Conservation (phyloP, 1,140 invertebrate species). For the Trichoplusia ni region DNA sequence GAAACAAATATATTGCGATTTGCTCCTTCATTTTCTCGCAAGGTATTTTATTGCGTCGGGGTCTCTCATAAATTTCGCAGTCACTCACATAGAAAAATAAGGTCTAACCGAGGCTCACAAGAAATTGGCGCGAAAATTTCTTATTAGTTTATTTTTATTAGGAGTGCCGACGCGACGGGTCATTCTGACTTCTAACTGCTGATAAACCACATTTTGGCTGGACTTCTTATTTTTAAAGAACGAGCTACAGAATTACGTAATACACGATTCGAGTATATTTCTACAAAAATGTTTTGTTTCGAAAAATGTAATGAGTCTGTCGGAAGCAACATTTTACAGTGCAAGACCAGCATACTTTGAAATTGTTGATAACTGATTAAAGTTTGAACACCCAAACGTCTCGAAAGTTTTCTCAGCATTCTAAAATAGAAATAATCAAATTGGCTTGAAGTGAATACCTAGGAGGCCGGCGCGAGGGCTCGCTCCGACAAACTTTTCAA, state of each 20-base stretch:
- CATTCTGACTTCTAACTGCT: slow-evolving; percentile 4
- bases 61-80: slow-evolving; percentile 76
- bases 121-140: slow-evolving; percentile 71
- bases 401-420: slow-evolving; percentile 4
- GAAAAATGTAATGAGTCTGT: not conserved
- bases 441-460: slow-evolving; percentile 24
- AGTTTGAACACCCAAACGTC: not conserved
- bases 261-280: too few species aligned
- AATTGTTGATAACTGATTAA: too few species aligned
- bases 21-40: slow-evolving; percentile 79
- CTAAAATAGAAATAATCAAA: slow-evolving; percentile 36
- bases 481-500: slow-evolving; percentile 31
- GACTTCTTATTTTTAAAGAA: not conserved
- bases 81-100: slow-evolving; percentile 78
- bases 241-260: not conserved
- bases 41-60: slow-evolving; percentile 80
- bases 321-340: not conserved
- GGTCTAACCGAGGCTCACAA: slow-evolving; percentile 55
- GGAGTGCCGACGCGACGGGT: slow-evolving; percentile 34
- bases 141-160: slow-evolving; percentile 69
- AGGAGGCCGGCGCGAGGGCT: not conserved
- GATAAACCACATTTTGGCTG: not conserved
- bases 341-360: too few species aligned
- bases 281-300: too few species aligned
- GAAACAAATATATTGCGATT: slow-evolving; percentile 79